Conservation (phyloP, 92 coral and sea anemone genomes). For the Epizoanthus ramosus region DNA sequence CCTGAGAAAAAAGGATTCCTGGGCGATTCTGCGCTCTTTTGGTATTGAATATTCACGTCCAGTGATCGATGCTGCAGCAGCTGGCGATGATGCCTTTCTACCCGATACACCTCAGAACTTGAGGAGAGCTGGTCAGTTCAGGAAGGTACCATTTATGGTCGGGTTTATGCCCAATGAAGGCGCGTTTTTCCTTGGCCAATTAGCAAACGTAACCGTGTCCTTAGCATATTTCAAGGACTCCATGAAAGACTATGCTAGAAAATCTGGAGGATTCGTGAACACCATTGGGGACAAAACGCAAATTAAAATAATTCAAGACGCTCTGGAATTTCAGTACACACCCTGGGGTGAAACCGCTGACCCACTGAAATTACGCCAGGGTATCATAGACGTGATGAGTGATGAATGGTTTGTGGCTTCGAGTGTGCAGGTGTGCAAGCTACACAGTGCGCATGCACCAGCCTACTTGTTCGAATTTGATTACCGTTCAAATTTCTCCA, state of each 20-base stretch:
- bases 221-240: constrained; percentile 18
- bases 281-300: too few relatives aligned
- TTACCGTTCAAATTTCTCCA: constrained; percentile 54
- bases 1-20: constrained; percentile 35
- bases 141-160: constrained; percentile 65
- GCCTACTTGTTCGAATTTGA: constrained; percentile 73
- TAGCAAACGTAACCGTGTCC: neutral
- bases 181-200: constrained; percentile 43
- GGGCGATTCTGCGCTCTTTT: constrained; percentile 8
- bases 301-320: constrained; percentile 17
- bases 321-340: constrained; percentile 69
- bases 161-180: constrained; percentile 80
- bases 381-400: constrained; percentile 54
- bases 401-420: constrained; percentile 66
- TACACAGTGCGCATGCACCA: constrained; percentile 52
- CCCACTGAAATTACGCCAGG: constrained; percentile 49
- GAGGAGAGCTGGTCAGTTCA: constrained; percentile 65
- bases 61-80: constrained; percentile 17
- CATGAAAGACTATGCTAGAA: constrained; percentile 1
- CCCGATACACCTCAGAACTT: constrained; percentile 64
- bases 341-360: constrained; percentile 50
- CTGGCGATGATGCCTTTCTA: constrained; percentile 60
- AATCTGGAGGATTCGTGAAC: too few relatives aligned
- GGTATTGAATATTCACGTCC: too few relatives aligned
- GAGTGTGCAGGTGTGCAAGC: constrained; percentile 53